phyloP scores from a whole-genome alignment of 2,113 vertebrate species.

The Microtus montanus region DNA sequence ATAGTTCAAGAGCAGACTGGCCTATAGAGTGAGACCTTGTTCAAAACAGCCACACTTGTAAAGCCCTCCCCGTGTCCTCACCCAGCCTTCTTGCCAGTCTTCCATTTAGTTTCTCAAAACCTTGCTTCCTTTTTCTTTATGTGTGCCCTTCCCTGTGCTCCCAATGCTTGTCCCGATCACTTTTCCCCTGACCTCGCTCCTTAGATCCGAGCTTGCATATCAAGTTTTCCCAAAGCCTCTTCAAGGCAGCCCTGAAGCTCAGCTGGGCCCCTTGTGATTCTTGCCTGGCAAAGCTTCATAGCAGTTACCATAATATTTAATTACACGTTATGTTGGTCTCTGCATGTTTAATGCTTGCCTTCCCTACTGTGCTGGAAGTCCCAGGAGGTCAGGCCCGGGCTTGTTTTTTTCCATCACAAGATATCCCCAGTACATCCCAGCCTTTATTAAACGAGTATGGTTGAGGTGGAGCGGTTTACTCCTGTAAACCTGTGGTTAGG shows the following conservation, averaged over 20 bases:
- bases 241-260: background rate
- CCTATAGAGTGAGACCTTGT: background rate
- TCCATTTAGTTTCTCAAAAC: background rate
- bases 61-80: rapidly evolving
- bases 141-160: background rate
- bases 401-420: conserved; percentile 15
- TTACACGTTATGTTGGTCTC: conserved; percentile 50
- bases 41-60: too few species aligned
- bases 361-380: conserved; percentile 39
- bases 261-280: conserved; percentile 47
- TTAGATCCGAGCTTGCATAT: background rate
- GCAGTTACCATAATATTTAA: conserved; percentile 69
- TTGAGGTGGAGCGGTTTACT: conserved; percentile 17
- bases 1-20: background rate
- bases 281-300: conserved; percentile 67
- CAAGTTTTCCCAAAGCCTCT: background rate
- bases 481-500: conserved; percentile 28
- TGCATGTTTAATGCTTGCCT: conserved; percentile 61
- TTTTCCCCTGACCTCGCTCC: background rate
- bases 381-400: conserved; percentile 58
- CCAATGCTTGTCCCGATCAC: background rate
- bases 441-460: background rate
- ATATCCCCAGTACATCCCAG: background rate
- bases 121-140: background rate
- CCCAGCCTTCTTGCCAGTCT: background rate